Conservation (phyloP, 2,113 vertebrate species). For the Meles meles region DNA sequence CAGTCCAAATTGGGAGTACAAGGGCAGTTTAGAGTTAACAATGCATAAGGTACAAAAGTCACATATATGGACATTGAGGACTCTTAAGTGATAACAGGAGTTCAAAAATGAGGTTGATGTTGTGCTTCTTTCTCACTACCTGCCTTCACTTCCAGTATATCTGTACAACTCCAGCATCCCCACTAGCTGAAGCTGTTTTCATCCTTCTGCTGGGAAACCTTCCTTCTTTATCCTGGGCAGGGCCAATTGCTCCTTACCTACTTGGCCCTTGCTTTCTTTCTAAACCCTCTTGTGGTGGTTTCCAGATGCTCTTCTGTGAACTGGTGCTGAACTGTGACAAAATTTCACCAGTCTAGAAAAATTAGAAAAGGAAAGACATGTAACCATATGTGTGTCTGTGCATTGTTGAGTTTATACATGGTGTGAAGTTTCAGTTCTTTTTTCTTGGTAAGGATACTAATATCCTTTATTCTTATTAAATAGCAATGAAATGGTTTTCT, state of each 20-base stretch:
- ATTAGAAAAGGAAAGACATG: neutral
- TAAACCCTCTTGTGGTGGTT: neutral
- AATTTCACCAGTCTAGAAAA: neutral
- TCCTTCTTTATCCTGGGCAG: neutral
- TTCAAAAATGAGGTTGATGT: neutral
- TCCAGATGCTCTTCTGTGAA: neutral
- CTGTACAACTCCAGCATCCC: neutral
- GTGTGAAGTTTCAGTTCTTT: neutral
- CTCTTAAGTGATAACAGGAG: neutral
- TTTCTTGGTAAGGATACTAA: neutral
- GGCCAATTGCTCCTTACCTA: neutral
- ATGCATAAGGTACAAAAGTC: neutral
- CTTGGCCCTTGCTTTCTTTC: neutral
- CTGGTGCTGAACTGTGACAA: neutral
- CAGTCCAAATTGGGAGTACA: neutral
- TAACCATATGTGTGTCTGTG: neutral
- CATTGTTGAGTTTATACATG: neutral
- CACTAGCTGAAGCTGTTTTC: no score
- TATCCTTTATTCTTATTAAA: neutral
- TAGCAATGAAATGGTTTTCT: neutral
- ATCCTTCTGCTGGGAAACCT: neutral
- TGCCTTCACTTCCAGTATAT: neutral
- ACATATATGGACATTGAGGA: neutral
- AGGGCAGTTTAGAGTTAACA: neutral
- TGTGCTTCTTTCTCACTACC: neutral